These are phyloP conservation scores for Ataeniobius toweri DNA, from an alignment of 2,797 vertebrate genomes.

Conservation along the genomic window DNA sequence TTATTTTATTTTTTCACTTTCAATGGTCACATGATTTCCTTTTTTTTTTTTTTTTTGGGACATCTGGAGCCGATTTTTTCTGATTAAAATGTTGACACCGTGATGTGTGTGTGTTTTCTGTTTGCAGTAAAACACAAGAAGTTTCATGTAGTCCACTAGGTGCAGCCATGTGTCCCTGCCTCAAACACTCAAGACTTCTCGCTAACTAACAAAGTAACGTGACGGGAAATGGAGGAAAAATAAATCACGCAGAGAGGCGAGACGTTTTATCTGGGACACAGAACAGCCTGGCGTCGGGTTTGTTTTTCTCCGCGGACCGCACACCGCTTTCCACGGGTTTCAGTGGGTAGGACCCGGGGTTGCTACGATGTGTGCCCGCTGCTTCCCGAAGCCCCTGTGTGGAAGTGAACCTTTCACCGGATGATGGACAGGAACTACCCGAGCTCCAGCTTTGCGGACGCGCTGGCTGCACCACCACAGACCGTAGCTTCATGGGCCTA, in stretches of 20 bases:
- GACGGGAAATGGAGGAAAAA: constrained; percentile 62
- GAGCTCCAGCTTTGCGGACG: constrained; percentile 89
- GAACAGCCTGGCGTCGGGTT: constrained; percentile 33
- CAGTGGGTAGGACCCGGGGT: constrained; percentile 44
- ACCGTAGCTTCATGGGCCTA: constrained; percentile 86
- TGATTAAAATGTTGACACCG: background rate
- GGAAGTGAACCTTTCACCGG: constrained; percentile 81
- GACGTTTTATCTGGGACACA: constrained; percentile 38
- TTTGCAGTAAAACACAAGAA: constrained; percentile 8
- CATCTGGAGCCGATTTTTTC: background rate
- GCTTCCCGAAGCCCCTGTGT: constrained; percentile 75
- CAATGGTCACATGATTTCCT: background rate
- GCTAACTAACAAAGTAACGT: constrained; percentile 28
- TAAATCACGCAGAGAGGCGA: constrained; percentile 40
- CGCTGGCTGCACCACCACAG: constrained; percentile 87
- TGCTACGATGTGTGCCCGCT: constrained; percentile 76
- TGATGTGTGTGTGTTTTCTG: background rate
- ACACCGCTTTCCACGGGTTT: constrained; percentile 50
- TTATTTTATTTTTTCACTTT: background rate
- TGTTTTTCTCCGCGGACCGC: constrained; percentile 6
- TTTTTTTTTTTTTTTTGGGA: background rate
- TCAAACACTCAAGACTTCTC: constrained; percentile 16
- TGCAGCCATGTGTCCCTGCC: constrained; percentile 28
- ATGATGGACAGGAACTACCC: constrained; percentile 96
- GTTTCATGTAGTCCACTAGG: constrained; percentile 26